Percentiles rank a stretch among this genome's conserved stretches.
Conservation (phyloP, 2,888 invertebrate genomes). For the Eucriotettix oculatus region DNA sequence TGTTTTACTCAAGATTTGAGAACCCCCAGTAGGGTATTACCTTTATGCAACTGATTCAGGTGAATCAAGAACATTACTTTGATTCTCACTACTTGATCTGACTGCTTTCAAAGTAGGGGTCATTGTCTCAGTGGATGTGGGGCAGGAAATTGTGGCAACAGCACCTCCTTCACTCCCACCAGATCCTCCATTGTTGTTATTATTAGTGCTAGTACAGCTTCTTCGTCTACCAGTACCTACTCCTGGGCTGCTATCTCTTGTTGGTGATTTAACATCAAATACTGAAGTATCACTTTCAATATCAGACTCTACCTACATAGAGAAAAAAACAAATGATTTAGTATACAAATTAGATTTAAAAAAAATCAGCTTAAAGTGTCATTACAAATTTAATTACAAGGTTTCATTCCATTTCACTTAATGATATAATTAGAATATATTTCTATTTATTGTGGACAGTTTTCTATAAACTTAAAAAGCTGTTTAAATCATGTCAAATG, state of each 20-base stretch:
- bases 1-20: not conserved
- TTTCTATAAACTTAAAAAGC: too few species aligned
- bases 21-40: too few species aligned
- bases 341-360: too few species aligned
- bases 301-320: conserved; percentile 38
- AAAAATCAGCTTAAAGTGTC: too few species aligned
- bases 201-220: conserved; percentile 32
- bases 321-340: not conserved
- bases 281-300: conserved; percentile 42
- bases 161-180: conserved; percentile 1
- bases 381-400: too few species aligned
- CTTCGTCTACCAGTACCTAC: conserved; percentile 16
- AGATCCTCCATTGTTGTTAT: conserved; percentile 25
- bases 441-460: too few species aligned
- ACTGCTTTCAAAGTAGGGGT: conserved; percentile 6
- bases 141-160: conserved; percentile 7
- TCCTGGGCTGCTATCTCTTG: conserved; percentile 24
- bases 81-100: conserved; percentile 10
- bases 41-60: not conserved
- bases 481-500: too few species aligned
- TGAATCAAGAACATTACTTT: not conserved
- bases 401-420: too few species aligned
- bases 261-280: conserved; percentile 38
- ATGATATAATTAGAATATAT: too few species aligned
- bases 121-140: conserved; percentile 9